Evolutionary conservation across 2,113 vertebrate species (phyloP).

Genomic region (Aphyosemion australe): DNA sequence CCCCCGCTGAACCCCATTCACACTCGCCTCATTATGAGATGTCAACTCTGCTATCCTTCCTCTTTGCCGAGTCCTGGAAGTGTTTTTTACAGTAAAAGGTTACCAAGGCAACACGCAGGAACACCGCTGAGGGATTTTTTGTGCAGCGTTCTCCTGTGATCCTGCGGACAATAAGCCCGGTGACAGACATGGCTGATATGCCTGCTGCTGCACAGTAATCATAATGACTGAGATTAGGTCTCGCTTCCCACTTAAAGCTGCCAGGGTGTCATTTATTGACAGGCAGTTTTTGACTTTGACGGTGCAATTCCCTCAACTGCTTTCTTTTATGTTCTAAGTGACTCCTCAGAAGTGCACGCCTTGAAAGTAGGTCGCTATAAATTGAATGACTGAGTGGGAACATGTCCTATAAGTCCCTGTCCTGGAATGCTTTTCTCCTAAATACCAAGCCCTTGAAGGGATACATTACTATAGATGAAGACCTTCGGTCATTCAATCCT

Average conservation of each 20-base stretch:
- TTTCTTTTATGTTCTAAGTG: conserved; percentile 25
- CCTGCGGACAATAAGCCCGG: conserved; percentile 42
- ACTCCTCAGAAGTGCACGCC: conserved; percentile 22
- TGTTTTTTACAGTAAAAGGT: conserved; percentile 44
- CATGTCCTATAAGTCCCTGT: conserved; percentile 26
- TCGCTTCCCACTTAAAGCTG: conserved; percentile 21
- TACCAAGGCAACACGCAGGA: conserved; percentile 63
- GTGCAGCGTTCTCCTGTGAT: conserved; percentile 42
- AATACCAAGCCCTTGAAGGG: conserved; percentile 52
- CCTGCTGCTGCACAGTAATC: conserved; percentile 42
- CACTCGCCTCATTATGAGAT: conserved; percentile 62
- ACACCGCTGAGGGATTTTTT: conserved; percentile 39
- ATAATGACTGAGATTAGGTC: conserved; percentile 41
- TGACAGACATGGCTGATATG: conserved; percentile 38
- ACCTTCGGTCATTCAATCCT: conserved; percentile 56
- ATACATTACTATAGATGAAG: conserved; percentile 54
- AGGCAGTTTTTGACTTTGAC: conserved; percentile 8
- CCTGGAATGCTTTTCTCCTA: conserved; percentile 32
- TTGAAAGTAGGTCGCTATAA: conserved; percentile 49
- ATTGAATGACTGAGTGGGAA: conserved; percentile 11
- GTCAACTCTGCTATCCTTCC: conserved; percentile 55
- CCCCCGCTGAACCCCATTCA: conserved; percentile 58
- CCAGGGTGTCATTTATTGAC: conserved; percentile 39
- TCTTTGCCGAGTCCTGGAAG: conserved; percentile 30
- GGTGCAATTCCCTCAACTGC: conserved; percentile 18